Evolutionary conservation across 2,113 vertebrate genomes (phyloP), one percentile per base, ranked within the genome.

Genomic region (Carettochelys insculpta): DNA sequence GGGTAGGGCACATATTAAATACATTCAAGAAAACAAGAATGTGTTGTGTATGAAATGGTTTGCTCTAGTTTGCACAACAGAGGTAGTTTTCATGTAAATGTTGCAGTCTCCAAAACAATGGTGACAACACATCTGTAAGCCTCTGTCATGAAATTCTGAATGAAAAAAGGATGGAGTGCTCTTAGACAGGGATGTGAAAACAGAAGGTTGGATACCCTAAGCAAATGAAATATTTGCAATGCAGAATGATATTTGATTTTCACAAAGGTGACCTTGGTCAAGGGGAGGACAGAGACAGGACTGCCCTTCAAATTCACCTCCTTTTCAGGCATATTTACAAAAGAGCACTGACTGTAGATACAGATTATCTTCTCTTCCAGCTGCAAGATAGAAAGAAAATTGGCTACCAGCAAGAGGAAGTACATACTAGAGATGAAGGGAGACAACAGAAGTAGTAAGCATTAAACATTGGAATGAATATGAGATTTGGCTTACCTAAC

Each of bases 401-500:
- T 76, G 31, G 41, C 68, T 80, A 82, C 58, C 34, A 71, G 43
- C 41, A 89, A 68, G 22, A n/a, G 85, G 41, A 0, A 16, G 82
- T 85, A 19, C 31, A 50, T 45, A 77, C 65, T 5, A 22, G 77
- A 82, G 22, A 77, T 77, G 24, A 90, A 56, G 83, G 19, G 20
- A 52, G 41, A 22, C 80, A 78, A 77, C 76, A 85, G 77, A 3
- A 19, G 73, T 5, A 29, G 11, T 56, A 53, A 87, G 38, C 85
- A 83, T 90, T 73, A 38, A 41, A 90, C 75, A 47, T 4, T 51
- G 77, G 45, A 89, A 56, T n/a, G 11, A 20, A 80, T 34, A 77
- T 43, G 14, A 85, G 27, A 92, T 92, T 84, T 77, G 45, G 65
- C 98, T 98, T 97, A 99, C 99, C 99, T 87, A 99, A 97, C 2